Evolutionary conservation across 2,113 vertebrate genomes (phyloP), one percentile per base, ranked within the genome.

Genomic region (Ovis canadensis): DNA sequence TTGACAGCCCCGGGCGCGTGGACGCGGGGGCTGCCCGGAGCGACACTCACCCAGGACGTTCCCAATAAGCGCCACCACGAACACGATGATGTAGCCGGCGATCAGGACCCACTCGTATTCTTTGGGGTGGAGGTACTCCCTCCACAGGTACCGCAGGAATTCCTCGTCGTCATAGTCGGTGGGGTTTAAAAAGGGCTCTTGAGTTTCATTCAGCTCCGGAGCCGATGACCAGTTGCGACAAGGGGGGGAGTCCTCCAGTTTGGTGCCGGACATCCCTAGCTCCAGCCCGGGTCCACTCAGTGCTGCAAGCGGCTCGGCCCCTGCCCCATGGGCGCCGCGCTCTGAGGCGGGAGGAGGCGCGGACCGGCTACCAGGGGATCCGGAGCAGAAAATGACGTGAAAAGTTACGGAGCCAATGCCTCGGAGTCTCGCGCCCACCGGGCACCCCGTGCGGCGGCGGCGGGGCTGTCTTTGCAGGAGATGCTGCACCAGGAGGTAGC

Each of bases 41-140:
- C 19, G 16, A 50, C 94, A 99, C 99, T 99, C 98, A 99, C 99
- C 99, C 81, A 99, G 98, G 48, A 99, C 99, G 97, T 99, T 99
- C 96, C 99, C 99, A 25, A 99, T 97, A 78, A 99, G 99, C 74
- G 99, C 99, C 54, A 99, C 99, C 78, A 99, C 98, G 98, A 99
- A 99, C 3, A 99, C 99, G 45, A 99, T 97, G 90, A 99, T 99
- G 98, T 99, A 99, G 82, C 99, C 99, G 29, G 99, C 99, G 59
- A 99, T 99, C 55, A 99, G 99, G 43, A 99, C 99, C 99, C 99
- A 99, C 98, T 99, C 99, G 55, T 99, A 99, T 96, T 99, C 99
- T 90, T 99, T 99, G 7, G 99, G 99, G 94, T 99, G 99, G 31
- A 99, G 98, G 98, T 99, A 99, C 95, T 99, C 99, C 90, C 98